Percentiles rank a stretch among this genome's conserved stretches.
These are phyloP conservation scores for Metellina segmentata DNA, from an alignment of 2,888 invertebrate species.

Conservation along the genomic window DNA sequence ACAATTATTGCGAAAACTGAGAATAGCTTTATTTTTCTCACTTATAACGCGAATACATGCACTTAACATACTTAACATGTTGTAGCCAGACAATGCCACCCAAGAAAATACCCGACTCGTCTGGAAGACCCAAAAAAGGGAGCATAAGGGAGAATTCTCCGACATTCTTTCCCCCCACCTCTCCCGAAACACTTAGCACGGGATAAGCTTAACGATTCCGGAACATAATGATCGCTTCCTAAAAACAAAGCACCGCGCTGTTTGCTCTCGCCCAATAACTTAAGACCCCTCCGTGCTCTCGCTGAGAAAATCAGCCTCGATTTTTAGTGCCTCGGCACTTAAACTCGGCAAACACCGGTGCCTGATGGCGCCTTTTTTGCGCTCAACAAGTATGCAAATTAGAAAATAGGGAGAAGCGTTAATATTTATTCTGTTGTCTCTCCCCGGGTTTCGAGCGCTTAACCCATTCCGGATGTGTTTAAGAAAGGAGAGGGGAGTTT, in stretches of 20 bases:
- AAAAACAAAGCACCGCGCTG: conserved; percentile 52
- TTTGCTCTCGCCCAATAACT: conserved; percentile 62
- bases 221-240: not conserved
- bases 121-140: not conserved
- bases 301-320: conserved; percentile 42
- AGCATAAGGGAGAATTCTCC: not conserved
- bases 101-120: not conserved
- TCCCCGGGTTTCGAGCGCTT: not conserved
- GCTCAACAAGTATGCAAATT: conserved; percentile 73
- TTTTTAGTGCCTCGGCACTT: conserved; percentile 32
- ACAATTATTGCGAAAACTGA: too few species aligned
- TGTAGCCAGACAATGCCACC: too few species aligned
- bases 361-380: conserved; percentile 41
- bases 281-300: conserved; percentile 46
- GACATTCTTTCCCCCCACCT: not conserved
- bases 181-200: too few species aligned
- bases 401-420: conserved; percentile 64
- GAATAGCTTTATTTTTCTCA: too few species aligned
- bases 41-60: too few species aligned
- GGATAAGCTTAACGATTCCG: not conserved
- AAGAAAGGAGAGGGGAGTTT: conserved; percentile 3
- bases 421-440: conserved; percentile 74
- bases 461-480: not conserved
- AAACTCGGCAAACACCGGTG: conserved; percentile 45
- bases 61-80: too few species aligned